Conservation (phyloP, 2,797 vertebrate genomes). For the Potorous gilbertii region DNA sequence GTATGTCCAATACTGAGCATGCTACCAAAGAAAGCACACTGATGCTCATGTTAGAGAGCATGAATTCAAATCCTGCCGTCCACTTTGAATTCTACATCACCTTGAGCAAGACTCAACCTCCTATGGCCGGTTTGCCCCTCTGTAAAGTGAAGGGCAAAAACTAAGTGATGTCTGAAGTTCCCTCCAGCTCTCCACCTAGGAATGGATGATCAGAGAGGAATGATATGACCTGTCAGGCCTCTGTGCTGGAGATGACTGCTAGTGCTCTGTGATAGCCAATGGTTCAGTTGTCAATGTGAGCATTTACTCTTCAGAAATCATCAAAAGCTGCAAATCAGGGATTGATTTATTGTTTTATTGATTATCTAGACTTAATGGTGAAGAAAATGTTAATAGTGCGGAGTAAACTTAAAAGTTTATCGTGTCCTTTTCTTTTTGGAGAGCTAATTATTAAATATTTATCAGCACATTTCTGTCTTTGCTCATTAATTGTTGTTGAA, state of each 20-base stretch:
- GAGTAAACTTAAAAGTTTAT: background rate
- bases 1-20: background rate
- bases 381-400: background rate
- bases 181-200: background rate
- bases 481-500: background rate
- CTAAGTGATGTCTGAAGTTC: background rate
- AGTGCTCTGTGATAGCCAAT: background rate
- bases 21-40: background rate
- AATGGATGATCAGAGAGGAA: background rate
- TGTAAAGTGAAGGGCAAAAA: background rate
- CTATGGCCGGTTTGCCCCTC: background rate
- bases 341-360: background rate
- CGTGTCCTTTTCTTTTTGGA: background rate
- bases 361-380: background rate
- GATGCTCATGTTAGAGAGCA: background rate
- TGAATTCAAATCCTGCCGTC: background rate
- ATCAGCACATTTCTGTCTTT: background rate
- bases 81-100: background rate
- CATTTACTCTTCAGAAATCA: background rate
- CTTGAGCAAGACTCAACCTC: background rate
- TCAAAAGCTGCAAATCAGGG: background rate
- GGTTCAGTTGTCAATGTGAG: background rate
- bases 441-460: background rate
- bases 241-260: background rate
- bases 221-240: background rate